Base-by-base conservation (phyloP, 1,140 invertebrate genomes). In the Temnothorax nylanderi region DNA sequence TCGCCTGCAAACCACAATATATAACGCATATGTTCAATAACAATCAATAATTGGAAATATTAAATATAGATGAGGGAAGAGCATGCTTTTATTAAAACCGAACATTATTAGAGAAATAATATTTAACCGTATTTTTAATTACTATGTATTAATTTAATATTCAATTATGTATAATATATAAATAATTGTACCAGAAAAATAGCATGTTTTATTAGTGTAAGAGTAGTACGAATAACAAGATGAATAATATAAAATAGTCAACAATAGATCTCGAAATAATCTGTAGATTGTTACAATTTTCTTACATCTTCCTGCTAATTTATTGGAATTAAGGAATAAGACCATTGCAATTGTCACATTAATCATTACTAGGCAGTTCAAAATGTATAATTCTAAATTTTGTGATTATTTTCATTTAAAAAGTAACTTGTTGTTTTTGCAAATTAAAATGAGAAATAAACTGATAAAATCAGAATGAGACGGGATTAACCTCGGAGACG, bases 401-500 rank as follows among this genome's bases (percentile, higher is more conserved):
- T 51, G 21, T 32, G 10, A 51, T 34, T 11, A 51, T 54, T n/a
- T 16, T 54, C 11, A 34, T 44, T 44, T 7, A 16, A 72, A 34
- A 1, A 62, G 21, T 41, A 26, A 51, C 11, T 51, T 34, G 8
- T 47, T 71, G 13, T 8, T 10, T 26, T 72, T 49, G 13, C 10
- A 72, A 72, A 51, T 72, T 51, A 44, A 44, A 3, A 26, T 26
- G 13, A n/a, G 3, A 77, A 47, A 62, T 51, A 34, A 44, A 44
- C 8, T 37, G 47, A 32, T 44, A 18, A 71, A 60, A n/a, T 65
- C 16, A 58, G 3, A 7, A n/a, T 47, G 11, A 84, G 2, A 13
- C 37, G 8, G 1, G 13, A 84, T 37, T 4, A 60, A 97, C 97
- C 96, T 94, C 32, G 97, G 97, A 32, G 92, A 90, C 4, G 96